Evolutionary conservation across 2,888 invertebrate species (phyloP).

Genomic region (Dynastes grantii): DNA sequence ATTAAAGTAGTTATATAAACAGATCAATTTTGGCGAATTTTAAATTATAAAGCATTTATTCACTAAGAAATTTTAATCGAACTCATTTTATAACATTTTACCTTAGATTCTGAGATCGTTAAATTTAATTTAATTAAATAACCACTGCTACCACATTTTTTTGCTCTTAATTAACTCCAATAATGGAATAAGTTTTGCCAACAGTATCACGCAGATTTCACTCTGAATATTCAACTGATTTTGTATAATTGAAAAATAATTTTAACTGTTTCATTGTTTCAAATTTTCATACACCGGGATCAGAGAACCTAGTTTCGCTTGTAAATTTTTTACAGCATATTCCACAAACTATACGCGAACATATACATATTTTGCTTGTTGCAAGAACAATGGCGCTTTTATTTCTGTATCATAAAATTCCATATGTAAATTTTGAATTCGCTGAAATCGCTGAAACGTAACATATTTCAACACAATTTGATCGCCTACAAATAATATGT

Average conservation of each 20-base stretch:
- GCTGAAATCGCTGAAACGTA: not conserved
- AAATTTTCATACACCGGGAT: not conserved
- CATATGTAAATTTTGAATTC: constrained; percentile 2
- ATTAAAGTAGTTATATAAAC: too few species aligned
- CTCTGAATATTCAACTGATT: not conserved
- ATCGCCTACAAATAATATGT: not conserved
- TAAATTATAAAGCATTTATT: too few species aligned
- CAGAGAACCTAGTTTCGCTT: too few species aligned
- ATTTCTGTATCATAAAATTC: constrained; percentile 5
- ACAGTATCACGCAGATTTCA: not conserved
- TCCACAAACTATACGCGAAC: not conserved
- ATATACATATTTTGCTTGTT: not conserved
- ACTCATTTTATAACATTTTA: too few species aligned
- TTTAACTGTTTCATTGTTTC: not conserved
- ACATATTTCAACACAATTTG: not conserved
- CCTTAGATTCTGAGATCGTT: too few species aligned
- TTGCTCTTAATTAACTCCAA: too few species aligned
- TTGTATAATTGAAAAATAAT: not conserved
- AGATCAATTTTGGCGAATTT: too few species aligned
- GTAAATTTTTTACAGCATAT: too few species aligned
- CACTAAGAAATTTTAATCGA: too few species aligned
- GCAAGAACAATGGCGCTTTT: not conserved
- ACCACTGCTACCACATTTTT: too few species aligned
- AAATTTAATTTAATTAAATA: too few species aligned
- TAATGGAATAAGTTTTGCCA: too few species aligned